Evolutionary conservation across 1,140 invertebrate species (phyloP).

Genomic region (Philopotamus ludificatus): DNA sequence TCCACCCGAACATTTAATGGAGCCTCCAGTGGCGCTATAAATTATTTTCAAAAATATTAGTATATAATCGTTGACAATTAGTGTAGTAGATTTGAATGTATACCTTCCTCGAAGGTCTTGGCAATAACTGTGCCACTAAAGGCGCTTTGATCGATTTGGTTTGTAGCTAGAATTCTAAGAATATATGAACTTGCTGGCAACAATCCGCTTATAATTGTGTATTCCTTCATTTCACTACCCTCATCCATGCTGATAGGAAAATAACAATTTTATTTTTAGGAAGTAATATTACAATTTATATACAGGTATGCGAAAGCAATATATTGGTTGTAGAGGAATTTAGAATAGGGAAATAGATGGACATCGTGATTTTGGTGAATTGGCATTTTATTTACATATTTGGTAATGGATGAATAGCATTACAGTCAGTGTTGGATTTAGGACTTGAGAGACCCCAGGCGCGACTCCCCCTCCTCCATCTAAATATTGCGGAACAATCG

Average conservation of each 20-base stretch:
- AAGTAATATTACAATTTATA: too few species aligned
- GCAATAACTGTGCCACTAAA: slow-evolving; percentile 66
- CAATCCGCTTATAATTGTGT: slow-evolving; percentile 59
- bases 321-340: too few species aligned
- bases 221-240: slow-evolving; percentile 43
- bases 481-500: too few species aligned
- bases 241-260: neutral
- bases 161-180: slow-evolving; percentile 75
- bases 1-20: slow-evolving; percentile 71
- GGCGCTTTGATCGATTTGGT: slow-evolving; percentile 69
- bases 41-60: neutral
- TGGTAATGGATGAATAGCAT: too few species aligned
- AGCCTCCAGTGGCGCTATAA: slow-evolving; percentile 65
- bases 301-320: too few species aligned
- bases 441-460: too few species aligned
- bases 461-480: too few species aligned
- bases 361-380: too few species aligned
- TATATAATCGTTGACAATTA: neutral
- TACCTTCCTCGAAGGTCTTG: slow-evolving; percentile 70
- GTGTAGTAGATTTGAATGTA: too few species aligned
- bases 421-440: too few species aligned
- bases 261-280: neutral
- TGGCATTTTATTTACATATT: too few species aligned
- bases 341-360: too few species aligned
- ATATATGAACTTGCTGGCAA: slow-evolving; percentile 77